Evolutionary conservation across 2,888 invertebrate genomes (phyloP), one percentile per base, ranked within the genome.

Genomic region (Spilosoma lubricipeda): DNA sequence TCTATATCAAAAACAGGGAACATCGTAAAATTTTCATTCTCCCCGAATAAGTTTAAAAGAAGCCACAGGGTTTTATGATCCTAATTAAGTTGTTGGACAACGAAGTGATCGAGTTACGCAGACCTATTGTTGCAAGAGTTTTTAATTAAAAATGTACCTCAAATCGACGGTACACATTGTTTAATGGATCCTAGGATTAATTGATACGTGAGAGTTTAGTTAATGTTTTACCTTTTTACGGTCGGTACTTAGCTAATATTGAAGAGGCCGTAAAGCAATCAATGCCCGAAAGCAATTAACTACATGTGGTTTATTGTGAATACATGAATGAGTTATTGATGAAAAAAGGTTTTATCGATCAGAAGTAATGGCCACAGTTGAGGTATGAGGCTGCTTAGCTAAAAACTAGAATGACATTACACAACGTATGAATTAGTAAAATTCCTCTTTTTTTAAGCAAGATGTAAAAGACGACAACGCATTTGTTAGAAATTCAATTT

Each of bases 1-100:
- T 45, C 71, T 33, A 48, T 30, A 48, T 3, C 65, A 52, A n/a
- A 48, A 23, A 64, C 4, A n/a, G 23, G 33, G 23, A 42, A 33
- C 48, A 42, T 71, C 45, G 65, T 33, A 65, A 66, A 66, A 66
- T 66, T 20, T 59, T 39, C 59, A 18, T 27, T 63, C 13, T 30
- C 30, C 20, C 13, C 30, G 30, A 65, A 65, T n/a, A 65, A 65
- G 59, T 70, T 74, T 56, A 67, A 67, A 52, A 73, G 63, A 48
- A 70, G 27, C 20, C 48, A 69, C 68, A 66, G 36, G 64, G 52
- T 77, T 73, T 67, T 73, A 74, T 71, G 45, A 71, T 70, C 64
- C 72, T 36, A 71, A 74, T 71, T 66, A 71, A 71, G 65, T 65
- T 71, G 65, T 65, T 65, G 65, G 52, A 66, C 64, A 66, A 71